phyloP scores from a whole-genome alignment of 2,888 invertebrate genomes.

The Dusona sp. region DNA sequence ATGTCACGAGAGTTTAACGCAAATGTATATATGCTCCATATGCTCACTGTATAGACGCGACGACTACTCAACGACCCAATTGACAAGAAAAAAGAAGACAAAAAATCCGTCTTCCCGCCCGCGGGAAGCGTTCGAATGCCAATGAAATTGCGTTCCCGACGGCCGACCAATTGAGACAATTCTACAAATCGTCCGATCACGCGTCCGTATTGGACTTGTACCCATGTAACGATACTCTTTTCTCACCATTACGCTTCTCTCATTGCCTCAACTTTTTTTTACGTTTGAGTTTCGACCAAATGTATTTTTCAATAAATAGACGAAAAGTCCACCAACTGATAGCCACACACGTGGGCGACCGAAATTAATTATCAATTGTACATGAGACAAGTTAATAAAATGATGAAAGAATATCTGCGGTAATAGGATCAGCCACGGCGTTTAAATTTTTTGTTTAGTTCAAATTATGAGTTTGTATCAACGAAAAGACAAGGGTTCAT shows the following conservation, averaged over 20 bases:
- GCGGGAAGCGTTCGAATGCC: neutral
- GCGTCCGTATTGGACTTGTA: neutral
- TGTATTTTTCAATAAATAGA: too few relatives aligned
- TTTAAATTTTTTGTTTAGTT: too few relatives aligned
- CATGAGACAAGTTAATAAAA: neutral
- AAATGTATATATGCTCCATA: neutral
- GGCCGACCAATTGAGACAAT: neutral
- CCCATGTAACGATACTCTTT: neutral
- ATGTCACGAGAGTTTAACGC: neutral
- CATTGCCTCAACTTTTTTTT: neutral
- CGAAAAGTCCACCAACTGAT: too few relatives aligned
- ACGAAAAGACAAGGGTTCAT: neutral
- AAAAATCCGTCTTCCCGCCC: conserved; percentile 1
- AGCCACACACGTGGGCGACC: too few relatives aligned
- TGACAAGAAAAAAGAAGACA: conserved; percentile 32
- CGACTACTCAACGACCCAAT: conserved; percentile 37
- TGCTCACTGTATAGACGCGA: neutral
- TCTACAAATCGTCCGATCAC: neutral
- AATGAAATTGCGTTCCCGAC: conserved; percentile 44
- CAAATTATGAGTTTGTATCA: neutral
- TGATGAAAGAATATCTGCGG: neutral
- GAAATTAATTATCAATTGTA: neutral
- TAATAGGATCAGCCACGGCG: neutral
- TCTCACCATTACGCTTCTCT: neutral
- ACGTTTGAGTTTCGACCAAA: neutral